phyloP scores from a whole-genome alignment of 1,140 invertebrate species.

The Coenobita brevimanus region DNA sequence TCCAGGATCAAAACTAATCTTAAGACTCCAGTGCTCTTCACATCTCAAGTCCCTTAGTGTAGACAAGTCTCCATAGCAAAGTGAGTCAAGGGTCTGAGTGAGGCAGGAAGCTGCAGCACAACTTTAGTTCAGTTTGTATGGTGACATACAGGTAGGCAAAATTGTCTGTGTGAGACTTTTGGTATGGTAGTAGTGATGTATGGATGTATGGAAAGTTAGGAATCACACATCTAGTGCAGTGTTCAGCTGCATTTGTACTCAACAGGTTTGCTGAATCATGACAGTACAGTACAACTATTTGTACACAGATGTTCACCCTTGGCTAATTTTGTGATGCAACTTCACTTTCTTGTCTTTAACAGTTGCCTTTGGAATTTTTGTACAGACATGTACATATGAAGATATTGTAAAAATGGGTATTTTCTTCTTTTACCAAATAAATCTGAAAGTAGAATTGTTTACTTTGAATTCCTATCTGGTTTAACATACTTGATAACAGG shows the following conservation, averaged over 20 bases:
- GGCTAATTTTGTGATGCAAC: conserved; percentile 49
- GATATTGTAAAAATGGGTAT: conserved; percentile 60
- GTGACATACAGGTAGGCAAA: no score
- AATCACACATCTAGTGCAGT: conserved; percentile 9
- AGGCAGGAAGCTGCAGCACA: neutral
- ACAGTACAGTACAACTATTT: neutral
- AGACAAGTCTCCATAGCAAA: conserved; percentile 25
- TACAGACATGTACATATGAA: conserved; percentile 56
- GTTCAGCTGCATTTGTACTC: neutral
- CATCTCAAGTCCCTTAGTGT: conserved; percentile 49
- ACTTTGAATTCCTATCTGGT: no score
- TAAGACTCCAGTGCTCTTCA: conserved; percentile 55
- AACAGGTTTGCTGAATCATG: neutral
- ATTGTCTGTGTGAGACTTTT: no score
- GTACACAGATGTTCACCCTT: conserved; percentile 28
- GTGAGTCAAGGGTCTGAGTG: conserved; percentile 33
- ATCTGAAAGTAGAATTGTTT: conserved; percentile 10
- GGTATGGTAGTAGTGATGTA: neutral
- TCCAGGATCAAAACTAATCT: conserved; percentile 56
- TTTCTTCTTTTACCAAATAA: conserved; percentile 58
- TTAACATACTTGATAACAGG: no score
- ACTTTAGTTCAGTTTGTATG: no score
- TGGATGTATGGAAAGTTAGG: neutral
- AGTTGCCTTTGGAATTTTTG: conserved; percentile 59
- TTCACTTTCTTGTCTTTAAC: conserved; percentile 51